Percentiles rank a stretch among this genome's conserved stretches.
phyloP scores from a whole-genome alignment of 2,113 vertebrate genomes.

The Nyctibius bracteatus region DNA sequence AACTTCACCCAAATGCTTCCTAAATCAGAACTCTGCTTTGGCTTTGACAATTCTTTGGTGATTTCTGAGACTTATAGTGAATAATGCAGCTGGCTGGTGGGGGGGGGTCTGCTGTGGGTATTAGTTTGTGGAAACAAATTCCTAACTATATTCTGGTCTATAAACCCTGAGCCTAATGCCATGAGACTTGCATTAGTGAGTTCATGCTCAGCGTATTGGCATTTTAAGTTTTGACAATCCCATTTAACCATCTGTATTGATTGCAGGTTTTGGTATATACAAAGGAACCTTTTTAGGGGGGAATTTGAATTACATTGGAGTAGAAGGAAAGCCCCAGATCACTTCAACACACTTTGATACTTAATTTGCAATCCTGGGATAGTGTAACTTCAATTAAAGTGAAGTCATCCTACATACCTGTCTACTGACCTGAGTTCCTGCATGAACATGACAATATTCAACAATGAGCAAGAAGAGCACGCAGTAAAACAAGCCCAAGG shows the following conservation, averaged over 20 bases:
- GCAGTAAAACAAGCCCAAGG: neutral
- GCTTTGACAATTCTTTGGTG: neutral
- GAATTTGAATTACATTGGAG: neutral
- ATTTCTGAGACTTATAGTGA: neutral
- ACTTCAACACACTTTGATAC: neutral
- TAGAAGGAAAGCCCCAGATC: neutral
- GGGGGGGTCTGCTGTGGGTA: neutral
- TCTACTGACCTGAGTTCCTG: neutral
- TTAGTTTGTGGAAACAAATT: neutral
- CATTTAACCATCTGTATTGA: neutral
- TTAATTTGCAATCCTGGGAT: neutral
- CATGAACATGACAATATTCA: neutral
- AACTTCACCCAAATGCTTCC: neutral
- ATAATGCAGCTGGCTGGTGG: neutral
- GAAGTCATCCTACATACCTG: neutral
- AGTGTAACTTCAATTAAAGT: conserved; percentile 12
- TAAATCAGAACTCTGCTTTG: neutral
- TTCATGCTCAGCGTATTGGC: neutral
- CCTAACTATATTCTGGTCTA: neutral
- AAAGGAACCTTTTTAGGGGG: neutral
- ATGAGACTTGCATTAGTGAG: neutral
- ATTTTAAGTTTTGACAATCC: conserved; percentile 12
- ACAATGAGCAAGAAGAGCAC: neutral
- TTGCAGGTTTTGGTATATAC: neutral
- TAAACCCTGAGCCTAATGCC: neutral